These are phyloP conservation scores for Catalaphyllia jardinei DNA, from an alignment of 64 coral and sea anemone genomes.

Conservation along the genomic window DNA sequence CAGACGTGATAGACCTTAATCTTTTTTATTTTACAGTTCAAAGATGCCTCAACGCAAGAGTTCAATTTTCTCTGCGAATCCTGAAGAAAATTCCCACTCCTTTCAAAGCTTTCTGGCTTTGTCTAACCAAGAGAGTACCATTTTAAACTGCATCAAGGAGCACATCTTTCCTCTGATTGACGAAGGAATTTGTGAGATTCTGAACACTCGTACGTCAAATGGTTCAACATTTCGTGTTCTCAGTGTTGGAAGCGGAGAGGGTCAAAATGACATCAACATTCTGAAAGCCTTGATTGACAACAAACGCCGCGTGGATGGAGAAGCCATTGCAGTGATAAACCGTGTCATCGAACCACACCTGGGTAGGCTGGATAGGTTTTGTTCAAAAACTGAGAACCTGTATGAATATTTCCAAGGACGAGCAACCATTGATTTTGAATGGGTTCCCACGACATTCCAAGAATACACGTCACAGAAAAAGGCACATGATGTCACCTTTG, in stretches of 20 bases:
- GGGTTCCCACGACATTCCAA: neutral
- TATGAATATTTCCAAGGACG: neutral
- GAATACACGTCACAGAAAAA: slow-evolving; percentile 3
- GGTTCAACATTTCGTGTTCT: neutral
- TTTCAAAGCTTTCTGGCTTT: too few relatives aligned
- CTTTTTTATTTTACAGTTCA: too few relatives aligned
- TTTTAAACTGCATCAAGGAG: neutral
- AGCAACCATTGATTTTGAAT: neutral
- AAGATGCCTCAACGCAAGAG: too few relatives aligned
- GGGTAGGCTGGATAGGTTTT: neutral
- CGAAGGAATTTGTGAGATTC: neutral
- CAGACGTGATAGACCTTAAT: too few relatives aligned
- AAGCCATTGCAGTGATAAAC: neutral
- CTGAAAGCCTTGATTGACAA: neutral
- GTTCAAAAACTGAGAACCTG: neutral
- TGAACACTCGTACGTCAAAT: neutral
- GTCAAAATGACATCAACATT: neutral
- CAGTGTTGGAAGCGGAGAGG: neutral
- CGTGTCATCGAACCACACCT: slow-evolving; percentile 9
- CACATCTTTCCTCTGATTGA: neutral
- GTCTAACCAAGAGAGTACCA: neutral
- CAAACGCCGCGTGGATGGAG: neutral
- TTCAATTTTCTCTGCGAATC: too few relatives aligned
- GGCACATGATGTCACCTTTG: neutral
- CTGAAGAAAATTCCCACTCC: too few relatives aligned